Base-by-base conservation (phyloP, 2,113 vertebrate species). In the Oryzias curvinotus region DNA sequence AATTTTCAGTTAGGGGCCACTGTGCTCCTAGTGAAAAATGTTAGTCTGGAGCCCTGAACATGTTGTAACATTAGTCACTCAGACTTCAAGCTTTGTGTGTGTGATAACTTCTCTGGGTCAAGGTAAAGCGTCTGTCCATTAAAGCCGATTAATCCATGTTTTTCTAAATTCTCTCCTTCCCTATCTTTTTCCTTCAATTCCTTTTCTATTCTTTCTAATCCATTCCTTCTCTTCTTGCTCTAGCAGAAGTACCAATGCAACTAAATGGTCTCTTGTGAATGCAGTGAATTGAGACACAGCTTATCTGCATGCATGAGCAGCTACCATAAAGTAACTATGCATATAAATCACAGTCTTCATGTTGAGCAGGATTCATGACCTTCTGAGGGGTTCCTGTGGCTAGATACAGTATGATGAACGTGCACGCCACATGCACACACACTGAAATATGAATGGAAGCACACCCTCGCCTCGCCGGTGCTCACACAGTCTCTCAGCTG, bases 291-390 rank as follows among this genome's bases (percentile, higher is more conserved):
- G 78, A 85, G 76, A 74, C 67, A 19, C 75, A 71, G 52, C 84
- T 85, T 75, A 88, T 88, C 44, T 60, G 65, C 77, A 91, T 89
- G 85, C 89, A 80, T 68, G 80, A 86, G 71, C 68, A 23, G 65
- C 60, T 52, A 45, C 62, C 70, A 81, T 81, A 84, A 85, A 85
- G 79, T 81, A 88, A 85, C 84, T 75, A 77, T 48, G 44, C 75
- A 63, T 83, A 87, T 89, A 83, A 83, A 80, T 89, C 86, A 86
- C 60, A 43, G 56, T 62, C 51, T 67, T 57, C 57, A 19, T 64
- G 25, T 82, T 82, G 21, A 21, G 61, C 66, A 57, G 57, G 73
- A 82, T 83, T 80, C 70, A 63, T 69, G 71, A 81, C 78, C 80
- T 80, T 89, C 79, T 63, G 43, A 48, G 71, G 53, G 62, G 68